Conservation (phyloP, 2,888 invertebrate genomes). For the Lypha dubia region DNA sequence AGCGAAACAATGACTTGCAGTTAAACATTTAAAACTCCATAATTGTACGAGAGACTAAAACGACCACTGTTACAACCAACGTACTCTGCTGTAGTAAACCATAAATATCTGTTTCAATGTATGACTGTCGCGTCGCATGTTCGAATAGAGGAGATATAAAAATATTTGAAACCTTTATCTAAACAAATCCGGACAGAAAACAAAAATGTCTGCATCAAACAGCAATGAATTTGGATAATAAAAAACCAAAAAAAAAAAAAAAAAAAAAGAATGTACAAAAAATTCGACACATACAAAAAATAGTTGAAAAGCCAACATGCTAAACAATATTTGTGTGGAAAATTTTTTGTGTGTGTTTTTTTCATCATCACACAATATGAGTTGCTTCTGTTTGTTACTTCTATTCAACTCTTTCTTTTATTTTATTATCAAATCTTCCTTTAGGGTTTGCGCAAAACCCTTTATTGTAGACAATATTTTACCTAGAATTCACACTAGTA, state of each 20-base stretch:
- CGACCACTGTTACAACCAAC: slow-evolving; percentile 27
- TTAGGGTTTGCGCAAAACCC: slow-evolving; percentile 67
- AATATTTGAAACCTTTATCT: slow-evolving; percentile 69
- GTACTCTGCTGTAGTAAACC: neutral
- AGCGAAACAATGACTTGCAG: slow-evolving; percentile 19
- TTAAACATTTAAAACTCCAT: slow-evolving; percentile 7
- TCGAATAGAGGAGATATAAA: slow-evolving; percentile 29
- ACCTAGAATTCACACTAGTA: slow-evolving; percentile 66
- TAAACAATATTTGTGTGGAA: slow-evolving; percentile 66
- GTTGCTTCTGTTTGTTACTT: slow-evolving; percentile 37
- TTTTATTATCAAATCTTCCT: slow-evolving; percentile 41
- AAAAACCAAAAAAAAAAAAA: neutral
- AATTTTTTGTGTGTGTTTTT: too few species aligned
- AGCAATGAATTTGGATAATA: slow-evolving; percentile 63
- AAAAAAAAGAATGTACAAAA: neutral
- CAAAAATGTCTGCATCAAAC: slow-evolving; percentile 70
- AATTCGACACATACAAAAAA: slow-evolving; percentile 19
- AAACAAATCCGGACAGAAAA: slow-evolving; percentile 64
- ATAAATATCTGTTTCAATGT: slow-evolving; percentile 22
- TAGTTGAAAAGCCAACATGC: slow-evolving; percentile 57
- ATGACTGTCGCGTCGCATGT: neutral
- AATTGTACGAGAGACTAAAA: slow-evolving; percentile 3
- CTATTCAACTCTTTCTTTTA: slow-evolving; percentile 41
- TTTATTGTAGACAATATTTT: slow-evolving; percentile 72
- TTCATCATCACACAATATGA: slow-evolving; percentile 17